phyloP scores from a whole-genome alignment of 2,797 vertebrate genomes.

The Melanogrammus aeglefinus region DNA sequence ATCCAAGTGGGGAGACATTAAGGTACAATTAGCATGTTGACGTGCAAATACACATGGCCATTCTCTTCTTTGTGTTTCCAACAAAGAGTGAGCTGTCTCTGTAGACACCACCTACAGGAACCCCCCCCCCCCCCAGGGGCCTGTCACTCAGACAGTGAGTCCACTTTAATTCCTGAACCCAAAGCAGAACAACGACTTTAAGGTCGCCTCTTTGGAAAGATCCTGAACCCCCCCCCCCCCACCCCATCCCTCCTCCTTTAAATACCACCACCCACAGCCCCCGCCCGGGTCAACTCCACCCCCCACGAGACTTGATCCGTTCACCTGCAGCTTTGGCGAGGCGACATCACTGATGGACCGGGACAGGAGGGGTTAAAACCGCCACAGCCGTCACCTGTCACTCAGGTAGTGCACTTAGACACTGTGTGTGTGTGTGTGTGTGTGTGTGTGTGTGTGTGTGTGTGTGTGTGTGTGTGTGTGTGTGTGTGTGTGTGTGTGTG shows the following conservation, averaged over 20 bases:
- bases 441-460: too few relatives aligned
- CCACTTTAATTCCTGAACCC: neutral
- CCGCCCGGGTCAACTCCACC: neutral
- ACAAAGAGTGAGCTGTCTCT: too few relatives aligned
- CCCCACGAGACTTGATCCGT: constrained; percentile 3
- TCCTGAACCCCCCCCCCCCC: too few relatives aligned
- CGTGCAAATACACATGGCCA: too few relatives aligned
- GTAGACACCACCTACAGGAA: too few relatives aligned
- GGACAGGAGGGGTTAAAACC: constrained; percentile 41
- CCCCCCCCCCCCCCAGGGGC: neutral
- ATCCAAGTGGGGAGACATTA: too few relatives aligned
- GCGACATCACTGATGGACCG: neutral
- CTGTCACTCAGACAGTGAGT: neutral
- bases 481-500: neutral
- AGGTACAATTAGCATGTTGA: too few relatives aligned
- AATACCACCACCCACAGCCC: neutral
- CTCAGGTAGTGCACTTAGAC: constrained; percentile 55
- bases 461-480: neutral
- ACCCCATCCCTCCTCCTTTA: neutral
- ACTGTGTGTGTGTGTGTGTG: neutral
- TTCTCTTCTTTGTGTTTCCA: too few relatives aligned
- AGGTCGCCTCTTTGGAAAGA: neutral
- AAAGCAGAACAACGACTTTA: neutral
- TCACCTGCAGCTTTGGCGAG: constrained; percentile 13
- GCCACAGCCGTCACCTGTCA: constrained; percentile 61